A percentile compares a stretch with the other conserved stretches of the same genome.
These are phyloP conservation scores for Eupithecia centaureata DNA, from an alignment of 2,888 invertebrate genomes.

Conservation along the genomic window DNA sequence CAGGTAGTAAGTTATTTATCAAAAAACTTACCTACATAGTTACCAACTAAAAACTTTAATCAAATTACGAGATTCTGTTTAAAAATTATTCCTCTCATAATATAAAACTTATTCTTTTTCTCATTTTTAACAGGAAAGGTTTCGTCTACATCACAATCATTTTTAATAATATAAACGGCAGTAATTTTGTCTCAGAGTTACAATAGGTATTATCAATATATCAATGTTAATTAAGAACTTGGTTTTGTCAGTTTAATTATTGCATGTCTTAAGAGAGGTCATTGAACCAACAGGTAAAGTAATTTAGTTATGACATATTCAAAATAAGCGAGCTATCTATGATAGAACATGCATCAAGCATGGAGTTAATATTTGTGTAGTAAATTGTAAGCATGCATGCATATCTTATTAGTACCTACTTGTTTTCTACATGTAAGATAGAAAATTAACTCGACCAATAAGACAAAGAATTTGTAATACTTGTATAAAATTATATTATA, in stretches of 20 bases:
- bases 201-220: not conserved
- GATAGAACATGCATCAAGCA: too few relatives aligned
- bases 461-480: too few relatives aligned
- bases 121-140: not conserved
- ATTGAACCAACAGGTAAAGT: constrained; percentile 10
- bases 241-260: not conserved
- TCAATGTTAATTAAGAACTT: not conserved
- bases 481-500: too few relatives aligned
- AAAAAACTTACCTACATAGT: too few relatives aligned
- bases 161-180: not conserved
- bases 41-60: not conserved
- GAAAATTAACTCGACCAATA: too few relatives aligned
- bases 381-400: too few relatives aligned
- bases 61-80: not conserved
- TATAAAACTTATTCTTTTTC: not conserved
- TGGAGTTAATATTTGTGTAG: too few relatives aligned
- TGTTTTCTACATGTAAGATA: too few relatives aligned
- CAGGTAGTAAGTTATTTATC: too few relatives aligned
- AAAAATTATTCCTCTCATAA: not conserved
- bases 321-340: constrained; percentile 28
- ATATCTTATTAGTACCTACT: too few relatives aligned
- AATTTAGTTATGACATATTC: constrained; percentile 7
- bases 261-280: not conserved
- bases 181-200: not conserved
- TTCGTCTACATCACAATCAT: not conserved